Evolutionary conservation across 2,888 invertebrate genomes (phyloP).

Genomic region (Polyommatus iphigenia): DNA sequence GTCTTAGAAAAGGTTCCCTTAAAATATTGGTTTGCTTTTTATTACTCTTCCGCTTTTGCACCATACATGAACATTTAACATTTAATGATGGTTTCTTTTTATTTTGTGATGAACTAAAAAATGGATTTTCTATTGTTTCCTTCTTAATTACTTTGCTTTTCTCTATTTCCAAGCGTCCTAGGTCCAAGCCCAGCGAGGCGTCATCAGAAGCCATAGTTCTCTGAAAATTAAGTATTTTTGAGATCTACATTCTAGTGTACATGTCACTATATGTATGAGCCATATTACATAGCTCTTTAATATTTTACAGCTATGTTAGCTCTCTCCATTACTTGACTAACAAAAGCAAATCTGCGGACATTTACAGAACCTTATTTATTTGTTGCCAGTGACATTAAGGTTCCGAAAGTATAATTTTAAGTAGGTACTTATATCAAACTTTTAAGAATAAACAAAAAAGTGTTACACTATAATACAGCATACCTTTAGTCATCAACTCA

Average conservation of each 20-base stretch:
- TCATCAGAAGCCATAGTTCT: constrained; percentile 70
- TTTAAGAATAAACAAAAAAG: background rate
- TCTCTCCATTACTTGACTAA: background rate
- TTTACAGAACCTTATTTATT: no score
- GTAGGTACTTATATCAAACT: background rate
- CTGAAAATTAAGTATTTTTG: constrained; percentile 39
- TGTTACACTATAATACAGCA: background rate
- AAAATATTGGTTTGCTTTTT: constrained; percentile 74
- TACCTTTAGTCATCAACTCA: background rate
- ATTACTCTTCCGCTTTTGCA: constrained; percentile 54
- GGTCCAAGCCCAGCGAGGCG: constrained; percentile 71
- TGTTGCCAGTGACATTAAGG: no score
- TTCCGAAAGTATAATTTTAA: no score
- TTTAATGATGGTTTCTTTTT: constrained; percentile 45
- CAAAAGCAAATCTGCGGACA: no score
- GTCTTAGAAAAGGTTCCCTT: constrained; percentile 79
- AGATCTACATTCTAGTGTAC: background rate
- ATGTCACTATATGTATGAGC: background rate
- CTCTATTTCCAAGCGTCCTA: constrained; percentile 80
- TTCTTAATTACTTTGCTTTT: constrained; percentile 56
- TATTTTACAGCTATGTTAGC: background rate
- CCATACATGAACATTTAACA: constrained; percentile 57
- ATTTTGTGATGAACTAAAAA: constrained; percentile 48
- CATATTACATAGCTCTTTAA: background rate
- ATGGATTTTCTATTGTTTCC: constrained; percentile 60